phyloP scores from a whole-genome alignment of 2,113 vertebrate species.

The Donacobius atricapilla region DNA sequence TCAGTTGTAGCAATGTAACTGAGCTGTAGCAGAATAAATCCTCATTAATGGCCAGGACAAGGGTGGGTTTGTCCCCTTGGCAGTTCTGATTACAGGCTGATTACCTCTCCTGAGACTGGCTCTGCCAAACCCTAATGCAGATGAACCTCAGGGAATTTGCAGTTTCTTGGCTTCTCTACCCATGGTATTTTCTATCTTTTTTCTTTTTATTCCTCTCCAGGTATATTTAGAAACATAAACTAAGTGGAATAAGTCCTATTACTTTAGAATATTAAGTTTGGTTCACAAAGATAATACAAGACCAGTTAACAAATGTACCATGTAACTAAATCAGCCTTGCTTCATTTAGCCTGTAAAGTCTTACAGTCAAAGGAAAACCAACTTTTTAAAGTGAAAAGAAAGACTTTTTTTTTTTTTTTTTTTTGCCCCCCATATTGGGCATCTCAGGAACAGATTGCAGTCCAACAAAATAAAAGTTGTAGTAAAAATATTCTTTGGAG shows the following conservation, averaged over 20 bases:
- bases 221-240: neutral
- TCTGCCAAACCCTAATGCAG: neutral
- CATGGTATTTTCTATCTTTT: neutral
- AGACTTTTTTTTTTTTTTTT: neutral
- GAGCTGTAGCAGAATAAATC: neutral
- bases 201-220: neutral
- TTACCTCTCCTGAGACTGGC: neutral
- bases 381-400: neutral
- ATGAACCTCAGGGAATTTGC: neutral
- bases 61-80: neutral
- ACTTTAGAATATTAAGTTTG: neutral
- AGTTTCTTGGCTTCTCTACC: neutral
- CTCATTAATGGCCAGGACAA: neutral
- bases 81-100: neutral
- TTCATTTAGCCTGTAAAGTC: constrained; percentile 60
- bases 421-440: neutral
- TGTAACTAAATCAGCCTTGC: neutral
- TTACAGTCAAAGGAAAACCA: neutral
- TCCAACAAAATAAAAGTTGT: neutral
- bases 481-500: constrained; percentile 29
- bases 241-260: neutral
- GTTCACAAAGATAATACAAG: neutral
- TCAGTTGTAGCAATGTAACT: neutral
- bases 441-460: neutral
- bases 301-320: neutral